Evolutionary conservation across 2,797 vertebrate genomes (phyloP), one percentile per base, ranked within the genome.

Genomic region (Malacoctenus gilli): DNA sequence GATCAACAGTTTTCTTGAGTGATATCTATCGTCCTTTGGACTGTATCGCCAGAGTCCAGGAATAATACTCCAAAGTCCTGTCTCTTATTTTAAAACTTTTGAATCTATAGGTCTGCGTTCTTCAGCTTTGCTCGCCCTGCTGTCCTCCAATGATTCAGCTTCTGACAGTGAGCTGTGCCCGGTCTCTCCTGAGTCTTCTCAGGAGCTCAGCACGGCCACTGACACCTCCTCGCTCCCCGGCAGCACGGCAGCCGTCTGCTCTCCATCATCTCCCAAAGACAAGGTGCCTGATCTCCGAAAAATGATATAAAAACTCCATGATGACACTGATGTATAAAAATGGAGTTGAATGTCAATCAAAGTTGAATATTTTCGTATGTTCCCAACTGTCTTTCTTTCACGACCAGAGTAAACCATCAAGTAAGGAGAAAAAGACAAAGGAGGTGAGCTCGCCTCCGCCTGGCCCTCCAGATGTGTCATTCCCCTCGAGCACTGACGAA

Each of bases 111-210:
- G 93, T 81, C 89, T 96, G 13, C 94, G 94, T 53, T 92, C 94
- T 14, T 93, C 91, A 6, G 92, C 95, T 50, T 89, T 98, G 72
- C 92, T 98, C 12, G 92, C 91, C 40, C 72, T 97, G 79, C 88
- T 97, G 71, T 93, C 93, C 22, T 92, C 95, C 65, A 92, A 89
- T 31, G 93, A 94, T 25, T 90, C 92, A 0, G 60, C 83, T 14
- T 85, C 90, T 0, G 92, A 93, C 68, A 91, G 88, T 0, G 90
- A 88, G 57, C 41, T 73, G 40, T 75, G 82, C 50, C 68, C 90
- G 20, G 79, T 39, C 19, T 87, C 81, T 54, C 66, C 84, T 0
- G 88, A 84, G 63, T 90, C 86, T 14, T 89, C 86, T 43, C 92
- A 90, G 82, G 91, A 93, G 64, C 75, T 89, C 62, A 91, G 91